A percentile compares a stretch with the other conserved stretches of the same genome.
Conservation (phyloP, 1,140 invertebrate species). For the Anoplophora glabripennis region DNA sequence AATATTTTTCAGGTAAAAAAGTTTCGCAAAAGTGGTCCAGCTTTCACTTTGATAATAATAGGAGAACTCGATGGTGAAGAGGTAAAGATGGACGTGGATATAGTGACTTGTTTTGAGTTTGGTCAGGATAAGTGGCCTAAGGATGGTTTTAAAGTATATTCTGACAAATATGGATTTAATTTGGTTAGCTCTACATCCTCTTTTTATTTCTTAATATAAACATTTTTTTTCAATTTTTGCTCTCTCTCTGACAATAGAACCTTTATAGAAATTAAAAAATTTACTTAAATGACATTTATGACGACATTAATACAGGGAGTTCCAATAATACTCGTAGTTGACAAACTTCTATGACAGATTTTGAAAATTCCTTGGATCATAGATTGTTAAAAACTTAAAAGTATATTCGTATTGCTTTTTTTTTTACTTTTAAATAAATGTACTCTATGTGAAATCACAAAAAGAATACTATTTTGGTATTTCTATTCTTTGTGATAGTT, state of each 20-base stretch:
- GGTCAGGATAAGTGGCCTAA: constrained; percentile 30
- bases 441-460: no score
- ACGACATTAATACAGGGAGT: no score
- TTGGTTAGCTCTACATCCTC: not conserved
- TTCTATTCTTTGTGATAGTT: no score
- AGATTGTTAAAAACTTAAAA: no score
- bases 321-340: no score
- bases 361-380: no score
- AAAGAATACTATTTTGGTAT: no score
- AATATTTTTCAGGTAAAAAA: not conserved
- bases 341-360: no score
- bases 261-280: not conserved
- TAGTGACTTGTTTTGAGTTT: constrained; percentile 41
- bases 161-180: constrained; percentile 5
- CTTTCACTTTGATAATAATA: constrained; percentile 37
- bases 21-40: constrained; percentile 28
- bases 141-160: constrained; percentile 11
- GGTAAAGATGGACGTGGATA: constrained; percentile 36
- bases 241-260: not conserved
- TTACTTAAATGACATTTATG: no score
- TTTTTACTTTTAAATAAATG: no score
- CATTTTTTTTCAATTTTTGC: no score
- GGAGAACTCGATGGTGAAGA: constrained; percentile 10
- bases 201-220: not conserved
- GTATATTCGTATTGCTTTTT: no score